Conservation (phyloP, 2,797 vertebrate species). For the Spondyliosoma cantharus region DNA sequence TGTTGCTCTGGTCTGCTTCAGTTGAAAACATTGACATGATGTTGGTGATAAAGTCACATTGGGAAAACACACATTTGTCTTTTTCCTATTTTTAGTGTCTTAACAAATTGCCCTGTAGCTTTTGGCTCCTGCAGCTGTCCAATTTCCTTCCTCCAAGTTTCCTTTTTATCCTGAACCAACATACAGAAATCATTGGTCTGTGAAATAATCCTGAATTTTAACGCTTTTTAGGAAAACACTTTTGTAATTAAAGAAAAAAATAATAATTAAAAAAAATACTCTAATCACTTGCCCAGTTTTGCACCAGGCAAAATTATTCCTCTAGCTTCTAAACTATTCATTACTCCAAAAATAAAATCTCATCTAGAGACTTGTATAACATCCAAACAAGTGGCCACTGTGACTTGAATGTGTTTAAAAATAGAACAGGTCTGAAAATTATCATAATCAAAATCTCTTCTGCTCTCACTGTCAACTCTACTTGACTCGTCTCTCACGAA, state of each 20-base stretch:
- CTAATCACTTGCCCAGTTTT: constrained; percentile 10
- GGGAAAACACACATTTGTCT: constrained; percentile 14
- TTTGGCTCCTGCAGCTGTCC: neutral
- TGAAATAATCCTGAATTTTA: constrained; percentile 15
- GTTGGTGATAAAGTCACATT: constrained; percentile 29
- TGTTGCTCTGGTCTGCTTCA: constrained; percentile 15
- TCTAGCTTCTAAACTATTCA: constrained; percentile 18
- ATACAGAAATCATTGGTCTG: neutral
- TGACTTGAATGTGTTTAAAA: constrained; percentile 56
- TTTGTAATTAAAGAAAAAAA: too few relatives aligned
- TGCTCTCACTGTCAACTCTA: constrained; percentile 60
- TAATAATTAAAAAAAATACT: too few relatives aligned
- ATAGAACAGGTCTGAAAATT: constrained; percentile 51
- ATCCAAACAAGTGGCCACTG: constrained; percentile 18
- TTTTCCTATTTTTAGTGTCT: neutral
- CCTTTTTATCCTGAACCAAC: neutral
- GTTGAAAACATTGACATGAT: constrained; percentile 32
- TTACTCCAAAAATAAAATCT: constrained; percentile 49
- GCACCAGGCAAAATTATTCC: constrained; percentile 12
- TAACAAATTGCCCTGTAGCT: neutral
- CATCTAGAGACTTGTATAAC: constrained; percentile 41
- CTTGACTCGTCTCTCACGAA: constrained; percentile 56
- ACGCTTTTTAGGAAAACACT: constrained; percentile 4
- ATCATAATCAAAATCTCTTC: constrained; percentile 68
- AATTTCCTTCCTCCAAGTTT: neutral